Conservation (phyloP, 2,888 invertebrate genomes). For the Patella pellucida region DNA sequence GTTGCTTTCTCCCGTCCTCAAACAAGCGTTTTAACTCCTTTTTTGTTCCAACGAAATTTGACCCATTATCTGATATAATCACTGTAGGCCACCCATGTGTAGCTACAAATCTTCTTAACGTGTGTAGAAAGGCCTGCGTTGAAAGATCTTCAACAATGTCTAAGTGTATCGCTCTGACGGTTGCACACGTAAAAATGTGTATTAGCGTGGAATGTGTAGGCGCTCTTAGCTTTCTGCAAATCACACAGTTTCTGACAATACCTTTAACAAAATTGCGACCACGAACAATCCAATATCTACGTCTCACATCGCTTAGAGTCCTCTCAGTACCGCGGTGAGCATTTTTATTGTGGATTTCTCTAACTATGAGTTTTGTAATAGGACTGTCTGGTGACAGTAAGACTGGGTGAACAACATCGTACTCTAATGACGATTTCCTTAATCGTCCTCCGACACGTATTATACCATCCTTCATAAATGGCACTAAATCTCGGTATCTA, state of each 20-base stretch:
- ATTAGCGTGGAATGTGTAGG: slow-evolving; percentile 15
- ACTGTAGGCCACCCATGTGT: slow-evolving; percentile 21
- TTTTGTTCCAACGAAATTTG: slow-evolving; percentile 6
- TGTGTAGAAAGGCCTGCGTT: slow-evolving; percentile 23
- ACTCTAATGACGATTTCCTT: slow-evolving; percentile 11
- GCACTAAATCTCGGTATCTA: slow-evolving; percentile 15
- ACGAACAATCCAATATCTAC: slow-evolving; percentile 17
- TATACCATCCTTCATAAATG: slow-evolving; percentile 14
- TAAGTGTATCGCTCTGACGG: slow-evolving; percentile 21
- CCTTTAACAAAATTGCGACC: slow-evolving; percentile 16
- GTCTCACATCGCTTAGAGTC: slow-evolving; percentile 15
- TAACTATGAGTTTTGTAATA: slow-evolving; percentile 13
- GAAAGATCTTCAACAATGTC: slow-evolving; percentile 22
- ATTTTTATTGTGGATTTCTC: slow-evolving; percentile 14
- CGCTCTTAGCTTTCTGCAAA: slow-evolving; percentile 8
- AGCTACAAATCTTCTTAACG: slow-evolving; percentile 22
- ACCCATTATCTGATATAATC: slow-evolving; percentile 24
- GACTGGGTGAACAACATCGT: slow-evolving; percentile 17
- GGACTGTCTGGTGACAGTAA: neutral
- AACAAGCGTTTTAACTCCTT: slow-evolving; percentile 17
- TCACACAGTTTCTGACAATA: slow-evolving; percentile 13
- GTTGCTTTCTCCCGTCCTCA: slow-evolving; percentile 11
- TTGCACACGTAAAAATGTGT: slow-evolving; percentile 7
- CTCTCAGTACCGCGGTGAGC: slow-evolving; percentile 19
- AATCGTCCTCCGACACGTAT: slow-evolving; percentile 23